phyloP scores from a whole-genome alignment of 2,888 invertebrate species.

The Zaprionus bogoriensis region DNA sequence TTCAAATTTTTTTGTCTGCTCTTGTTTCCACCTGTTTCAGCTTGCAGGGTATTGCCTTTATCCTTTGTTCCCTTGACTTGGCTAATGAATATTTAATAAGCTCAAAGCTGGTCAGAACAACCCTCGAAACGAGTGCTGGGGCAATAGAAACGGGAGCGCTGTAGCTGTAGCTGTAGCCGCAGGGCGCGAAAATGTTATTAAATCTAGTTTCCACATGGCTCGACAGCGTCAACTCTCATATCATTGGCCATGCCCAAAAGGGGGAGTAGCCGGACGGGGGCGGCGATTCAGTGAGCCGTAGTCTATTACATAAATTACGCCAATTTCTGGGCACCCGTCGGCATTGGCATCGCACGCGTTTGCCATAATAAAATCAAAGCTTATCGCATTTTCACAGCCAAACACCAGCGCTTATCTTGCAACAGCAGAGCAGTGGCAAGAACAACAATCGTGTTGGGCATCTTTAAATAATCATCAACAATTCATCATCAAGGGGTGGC shows the following conservation, averaged over 20 bases:
- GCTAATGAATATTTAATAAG: slow-evolving; percentile 82
- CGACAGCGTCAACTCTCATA: slow-evolving; percentile 56
- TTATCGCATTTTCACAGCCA: slow-evolving; percentile 81
- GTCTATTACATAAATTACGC: slow-evolving; percentile 77
- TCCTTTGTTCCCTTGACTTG: slow-evolving; percentile 26
- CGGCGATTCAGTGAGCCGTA: slow-evolving; percentile 51
- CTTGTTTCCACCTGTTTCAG: background rate
- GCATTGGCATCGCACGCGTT: slow-evolving; percentile 58
- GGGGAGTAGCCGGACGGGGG: background rate
- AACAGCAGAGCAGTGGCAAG: slow-evolving; percentile 32
- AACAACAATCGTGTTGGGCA: slow-evolving; percentile 53
- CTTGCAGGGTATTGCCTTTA: slow-evolving; percentile 36
- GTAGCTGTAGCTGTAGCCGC: slow-evolving; percentile 2
- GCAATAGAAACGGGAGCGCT: background rate
- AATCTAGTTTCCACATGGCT: slow-evolving; percentile 78
- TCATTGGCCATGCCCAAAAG: slow-evolving; percentile 43
- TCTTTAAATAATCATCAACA: slow-evolving; percentile 82
- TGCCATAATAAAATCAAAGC: slow-evolving; percentile 69
- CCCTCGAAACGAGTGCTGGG: slow-evolving; percentile 17
- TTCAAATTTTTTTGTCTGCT: too few relatives aligned
- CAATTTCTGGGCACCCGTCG: slow-evolving; percentile 57
- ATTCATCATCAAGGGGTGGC: slow-evolving; percentile 75
- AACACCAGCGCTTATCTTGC: slow-evolving; percentile 78
- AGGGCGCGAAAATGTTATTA: slow-evolving; percentile 71
- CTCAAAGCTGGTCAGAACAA: slow-evolving; percentile 42